Evolutionary conservation across 1,140 invertebrate genomes (phyloP).

Genomic region (Cataglyphis hispanica): DNA sequence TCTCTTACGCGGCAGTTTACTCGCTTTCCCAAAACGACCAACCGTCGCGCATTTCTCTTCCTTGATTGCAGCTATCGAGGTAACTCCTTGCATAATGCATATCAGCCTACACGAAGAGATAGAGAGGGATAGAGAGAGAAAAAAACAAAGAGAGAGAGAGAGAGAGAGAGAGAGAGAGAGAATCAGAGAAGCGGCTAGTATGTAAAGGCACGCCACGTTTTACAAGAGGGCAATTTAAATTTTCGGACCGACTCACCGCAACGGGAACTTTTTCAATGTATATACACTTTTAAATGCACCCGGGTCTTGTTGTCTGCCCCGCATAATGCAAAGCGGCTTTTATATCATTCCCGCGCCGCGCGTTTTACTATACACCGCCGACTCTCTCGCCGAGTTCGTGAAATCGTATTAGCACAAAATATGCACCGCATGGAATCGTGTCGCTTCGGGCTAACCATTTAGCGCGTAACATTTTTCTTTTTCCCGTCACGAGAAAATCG

Average conservation of each 20-base stretch:
- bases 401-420: constrained; percentile 76
- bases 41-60: constrained; percentile 48
- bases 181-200: not conserved
- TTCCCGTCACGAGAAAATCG: constrained; percentile 16
- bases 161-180: constrained; percentile 27
- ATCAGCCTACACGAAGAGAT: constrained; percentile 51
- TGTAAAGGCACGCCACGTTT: constrained; percentile 57
- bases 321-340: constrained; percentile 77
- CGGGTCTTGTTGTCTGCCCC: constrained; percentile 35
- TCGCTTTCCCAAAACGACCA: constrained; percentile 46
- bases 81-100: constrained; percentile 76
- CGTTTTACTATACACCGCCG: not conserved
- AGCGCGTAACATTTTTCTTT: constrained; percentile 34
- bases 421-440: constrained; percentile 17
- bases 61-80: constrained; percentile 73
- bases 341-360: constrained; percentile 45
- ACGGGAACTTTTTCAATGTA: constrained; percentile 78
- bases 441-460: constrained; percentile 52
- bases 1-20: constrained; percentile 42
- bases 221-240: constrained; percentile 77
- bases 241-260: constrained; percentile 66
- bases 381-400: constrained; percentile 66
- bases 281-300: constrained; percentile 75
- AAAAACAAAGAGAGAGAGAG: not conserved
- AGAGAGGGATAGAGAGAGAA: constrained; percentile 6